A percentile compares a stretch with the other conserved stretches of the same genome.
Conservation (phyloP, 2,888 invertebrate genomes). For the Synergus japonicus region DNA sequence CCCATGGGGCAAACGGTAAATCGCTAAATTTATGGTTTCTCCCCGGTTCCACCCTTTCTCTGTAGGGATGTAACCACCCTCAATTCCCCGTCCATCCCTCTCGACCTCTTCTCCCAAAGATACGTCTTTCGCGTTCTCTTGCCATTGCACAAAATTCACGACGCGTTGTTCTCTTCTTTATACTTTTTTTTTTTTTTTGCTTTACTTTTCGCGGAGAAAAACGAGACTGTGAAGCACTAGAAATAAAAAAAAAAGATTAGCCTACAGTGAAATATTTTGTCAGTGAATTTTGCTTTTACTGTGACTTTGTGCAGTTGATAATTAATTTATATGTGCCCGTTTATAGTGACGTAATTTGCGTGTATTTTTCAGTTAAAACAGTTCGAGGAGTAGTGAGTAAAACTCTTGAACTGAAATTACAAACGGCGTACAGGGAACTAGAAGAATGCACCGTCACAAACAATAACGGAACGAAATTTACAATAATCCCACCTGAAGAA, state of each 20-base stretch:
- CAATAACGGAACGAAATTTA: constrained; percentile 1
- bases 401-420: neutral
- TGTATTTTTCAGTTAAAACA: neutral
- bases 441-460: neutral
- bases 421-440: neutral
- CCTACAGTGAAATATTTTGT: constrained; percentile 4
- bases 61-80: constrained; percentile 55
- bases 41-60: constrained; percentile 64
- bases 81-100: constrained; percentile 30
- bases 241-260: no score
- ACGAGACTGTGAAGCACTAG: neutral
- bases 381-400: neutral
- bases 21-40: constrained; percentile 64
- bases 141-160: constrained; percentile 23
- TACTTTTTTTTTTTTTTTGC: constrained; percentile 1
- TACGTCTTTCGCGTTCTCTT: constrained; percentile 30
- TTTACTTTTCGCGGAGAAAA: neutral
- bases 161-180: constrained; percentile 5
- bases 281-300: neutral
- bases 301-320: neutral
- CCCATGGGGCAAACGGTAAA: constrained; percentile 63
- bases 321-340: neutral
- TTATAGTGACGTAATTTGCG: neutral
- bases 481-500: neutral
- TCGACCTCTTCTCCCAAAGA: constrained; percentile 29